A percentile compares a stretch with the other conserved stretches of the same genome.
These are phyloP conservation scores for Nylanderia fulva DNA, from an alignment of 1,140 invertebrate genomes.

Conservation along the genomic window DNA sequence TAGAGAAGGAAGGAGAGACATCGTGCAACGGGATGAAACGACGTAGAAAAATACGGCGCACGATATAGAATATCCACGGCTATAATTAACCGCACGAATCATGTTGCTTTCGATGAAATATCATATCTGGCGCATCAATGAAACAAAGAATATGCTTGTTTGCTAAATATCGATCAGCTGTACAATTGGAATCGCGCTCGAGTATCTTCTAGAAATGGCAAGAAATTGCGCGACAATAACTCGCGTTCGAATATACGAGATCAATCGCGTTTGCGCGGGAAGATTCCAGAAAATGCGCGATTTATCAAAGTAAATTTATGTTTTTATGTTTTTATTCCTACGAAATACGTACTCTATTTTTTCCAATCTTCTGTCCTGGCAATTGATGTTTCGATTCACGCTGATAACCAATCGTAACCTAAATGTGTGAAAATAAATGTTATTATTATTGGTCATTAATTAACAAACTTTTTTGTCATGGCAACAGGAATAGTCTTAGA, in stretches of 20 bases:
- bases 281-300: neutral
- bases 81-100: conserved; percentile 62
- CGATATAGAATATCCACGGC: conserved; percentile 18
- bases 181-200: neutral
- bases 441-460: too few relatives aligned
- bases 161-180: neutral
- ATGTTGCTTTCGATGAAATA: neutral
- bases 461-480: too few relatives aligned
- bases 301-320: neutral
- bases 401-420: neutral
- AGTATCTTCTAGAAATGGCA: neutral
- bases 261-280: conserved; percentile 7
- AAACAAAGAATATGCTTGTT: neutral
- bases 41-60: conserved; percentile 20
- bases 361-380: neutral
- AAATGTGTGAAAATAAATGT: neutral
- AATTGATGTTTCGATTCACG: neutral
- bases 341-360: neutral
- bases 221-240: neutral
- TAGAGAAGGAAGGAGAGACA: neutral
- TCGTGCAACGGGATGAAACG: too few relatives aligned
- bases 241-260: neutral
- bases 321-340: too few relatives aligned
- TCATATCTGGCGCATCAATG: too few relatives aligned
- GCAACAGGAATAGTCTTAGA: too few relatives aligned